Evolutionary conservation across 1,140 invertebrate genomes (phyloP), one percentile per base, ranked within the genome.

Genomic region (Phortica variegata): DNA sequence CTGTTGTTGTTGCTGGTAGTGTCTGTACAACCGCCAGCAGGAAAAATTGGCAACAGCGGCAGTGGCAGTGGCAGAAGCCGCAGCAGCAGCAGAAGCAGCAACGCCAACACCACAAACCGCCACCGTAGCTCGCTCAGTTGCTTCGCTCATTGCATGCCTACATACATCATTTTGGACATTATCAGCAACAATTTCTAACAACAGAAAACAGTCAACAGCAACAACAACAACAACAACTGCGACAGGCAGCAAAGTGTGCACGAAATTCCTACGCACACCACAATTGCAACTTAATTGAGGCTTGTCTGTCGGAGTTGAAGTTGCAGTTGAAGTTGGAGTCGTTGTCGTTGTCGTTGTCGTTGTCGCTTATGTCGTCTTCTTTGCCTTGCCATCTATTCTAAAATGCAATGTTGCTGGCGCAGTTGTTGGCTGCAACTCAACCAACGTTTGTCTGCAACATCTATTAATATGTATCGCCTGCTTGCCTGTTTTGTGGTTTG

Each of bases 231-330:
- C 32, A 46, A 0, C 45, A 58, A 13, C 56, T 54, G 13, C 32
- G 23, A 29, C 46, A 54, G 44, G 16, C 38, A 52, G 29, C 45
- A 56, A 47, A 45, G 23, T 26, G 23, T 26, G 23, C 23, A 26
- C 23, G 23, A 26, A 26, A 26, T 26, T 26, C 23, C 23, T 26
- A 26, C 23, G 23, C 23, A 26, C 10, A 60, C 54, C 52, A 60
- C 63, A 66, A 68, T 66, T 66, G 63, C 63, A 66, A 68, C 60
- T 68, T 68, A 68, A 68, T 68, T 68, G 63, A 68, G 54, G 57
- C 63, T 68, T 66, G 63, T 68, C 63, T 66, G 63, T 54, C 57
- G 60, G 60, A 32, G 45, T 40, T 58, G 23, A n/a, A n/a, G n/a
- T n/a, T n/a, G n/a, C n/a, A n/a, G n/a, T n/a, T n/a, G n/a, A n/a